Conservation (phyloP, 2,113 vertebrate genomes). For the Caracal caracal region DNA sequence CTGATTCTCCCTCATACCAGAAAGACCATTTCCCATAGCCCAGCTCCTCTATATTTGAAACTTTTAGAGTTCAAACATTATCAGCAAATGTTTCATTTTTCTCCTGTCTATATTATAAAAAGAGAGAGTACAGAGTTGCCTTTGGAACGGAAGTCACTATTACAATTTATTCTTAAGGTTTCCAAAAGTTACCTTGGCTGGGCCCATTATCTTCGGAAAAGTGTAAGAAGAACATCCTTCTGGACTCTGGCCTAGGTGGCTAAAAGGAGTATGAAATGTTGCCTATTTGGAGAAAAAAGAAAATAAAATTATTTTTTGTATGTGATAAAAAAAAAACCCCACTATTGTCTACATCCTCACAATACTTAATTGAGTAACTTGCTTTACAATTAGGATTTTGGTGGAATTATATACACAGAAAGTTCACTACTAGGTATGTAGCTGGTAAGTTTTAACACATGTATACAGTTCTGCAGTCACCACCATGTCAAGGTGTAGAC, state of each 20-base stretch:
- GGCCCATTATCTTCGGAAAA: conserved; percentile 92
- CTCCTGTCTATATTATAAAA: neutral
- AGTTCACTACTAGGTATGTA: neutral
- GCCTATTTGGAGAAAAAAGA: conserved; percentile 81
- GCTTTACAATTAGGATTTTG: neutral
- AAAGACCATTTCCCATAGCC: neutral
- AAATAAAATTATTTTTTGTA: neutral
- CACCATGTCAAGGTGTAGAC: accelerated
- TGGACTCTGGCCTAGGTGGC: conserved; percentile 88
- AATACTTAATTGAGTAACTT: neutral
- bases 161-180: neutral
- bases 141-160: neutral
- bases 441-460: neutral
- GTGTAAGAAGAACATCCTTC: conserved; percentile 93
- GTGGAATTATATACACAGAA: neutral
- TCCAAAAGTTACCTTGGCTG: conserved; percentile 87
- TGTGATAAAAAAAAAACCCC: neutral
- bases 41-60: neutral
- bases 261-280: conserved; percentile 91
- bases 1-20: neutral
- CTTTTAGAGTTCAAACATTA: neutral
- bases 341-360: neutral
- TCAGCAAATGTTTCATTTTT: neutral
- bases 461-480: neutral
- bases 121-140: neutral